Evolutionary conservation across 1,140 invertebrate genomes (phyloP), one percentile per base, ranked within the genome.

Genomic region (Semibalanus balanoides): DNA sequence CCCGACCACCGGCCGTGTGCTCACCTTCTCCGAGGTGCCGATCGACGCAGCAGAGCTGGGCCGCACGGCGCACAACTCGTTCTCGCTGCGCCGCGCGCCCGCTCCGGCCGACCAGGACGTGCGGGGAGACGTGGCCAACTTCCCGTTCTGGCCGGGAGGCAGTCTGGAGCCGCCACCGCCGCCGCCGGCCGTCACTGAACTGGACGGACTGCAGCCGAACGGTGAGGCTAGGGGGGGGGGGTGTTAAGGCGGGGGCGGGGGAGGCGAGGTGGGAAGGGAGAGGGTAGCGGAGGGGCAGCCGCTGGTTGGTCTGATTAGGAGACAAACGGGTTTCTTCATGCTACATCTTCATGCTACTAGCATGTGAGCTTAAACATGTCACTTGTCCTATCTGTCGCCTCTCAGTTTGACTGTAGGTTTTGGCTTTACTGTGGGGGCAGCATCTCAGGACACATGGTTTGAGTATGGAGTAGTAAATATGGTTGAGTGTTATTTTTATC

Each of bases 61-160:
- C 3, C 86, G 88, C 78, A 90, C 87, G 79, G 86, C 89, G 0
- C 88, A 87, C 81, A 93, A 92, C 85, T 93, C 91, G 0, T 88
- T 91, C 83, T 93, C 91, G 5, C 87, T 93, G 83, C 86, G 84
- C n/a, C 31, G 79, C 35, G 79, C 77, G 22, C 85, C 85, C 40
- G 85, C 84, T 3, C 84, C 88, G 69, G 83, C 87, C 70, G 83
- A 84, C 51, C 86, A 90, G 80, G 85, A 87, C 79, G 86, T 91
- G 14, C 85, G 87, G 81, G 92, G 92, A 9, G 91, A 87, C 82
- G 85, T 88, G 0, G 88, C 87, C 75, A 93, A 92, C 82, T 88
- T 87, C 82, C 91, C 91, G 31, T 94, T 94, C 83, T 91, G 89
- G 90, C 91, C 92, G 77, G 91, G 90, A 51, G 91, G 91, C 51